phyloP scores from a whole-genome alignment of 2,113 vertebrate species.

The Ramphastos sulfuratus region DNA sequence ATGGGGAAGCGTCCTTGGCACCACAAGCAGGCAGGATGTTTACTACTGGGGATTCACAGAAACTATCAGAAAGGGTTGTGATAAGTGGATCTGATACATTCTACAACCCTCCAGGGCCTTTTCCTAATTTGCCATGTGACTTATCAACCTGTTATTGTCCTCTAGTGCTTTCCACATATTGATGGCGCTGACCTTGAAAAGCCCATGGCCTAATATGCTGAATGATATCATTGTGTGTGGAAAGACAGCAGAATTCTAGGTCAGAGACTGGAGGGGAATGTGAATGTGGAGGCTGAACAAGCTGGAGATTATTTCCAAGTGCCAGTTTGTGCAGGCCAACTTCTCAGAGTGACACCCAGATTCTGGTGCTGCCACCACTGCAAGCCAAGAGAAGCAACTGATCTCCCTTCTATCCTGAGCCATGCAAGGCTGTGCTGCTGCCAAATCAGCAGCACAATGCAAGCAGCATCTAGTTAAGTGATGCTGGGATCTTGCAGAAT shows the following conservation, averaged over 20 bases:
- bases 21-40: conserved; percentile 23
- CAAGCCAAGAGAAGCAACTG: neutral
- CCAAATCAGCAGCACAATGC: rapidly evolving
- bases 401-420: neutral
- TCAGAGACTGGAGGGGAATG: neutral
- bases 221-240: conserved; percentile 27
- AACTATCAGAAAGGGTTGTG: conserved; percentile 14
- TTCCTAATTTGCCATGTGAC: conserved; percentile 54
- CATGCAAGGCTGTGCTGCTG: neutral
- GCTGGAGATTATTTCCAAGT: neutral
- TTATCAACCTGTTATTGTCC: conserved; percentile 62
- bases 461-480: neutral
- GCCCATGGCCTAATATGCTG: conserved; percentile 3
- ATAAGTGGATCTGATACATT: conserved; percentile 41
- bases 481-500: neutral
- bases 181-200: conserved; percentile 52
- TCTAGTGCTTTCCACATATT: conserved; percentile 40
- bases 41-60: neutral
- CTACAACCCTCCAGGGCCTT: conserved; percentile 52
- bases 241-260: conserved; percentile 27
- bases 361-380: neutral
- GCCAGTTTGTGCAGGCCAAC: neutral
- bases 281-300: neutral
- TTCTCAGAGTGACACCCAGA: neutral
- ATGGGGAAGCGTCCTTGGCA: conserved; percentile 9